Evolutionary conservation across 2,888 invertebrate species (phyloP), one percentile per base, ranked within the genome.

Genomic region (Dasysyrphus tricinctus): DNA sequence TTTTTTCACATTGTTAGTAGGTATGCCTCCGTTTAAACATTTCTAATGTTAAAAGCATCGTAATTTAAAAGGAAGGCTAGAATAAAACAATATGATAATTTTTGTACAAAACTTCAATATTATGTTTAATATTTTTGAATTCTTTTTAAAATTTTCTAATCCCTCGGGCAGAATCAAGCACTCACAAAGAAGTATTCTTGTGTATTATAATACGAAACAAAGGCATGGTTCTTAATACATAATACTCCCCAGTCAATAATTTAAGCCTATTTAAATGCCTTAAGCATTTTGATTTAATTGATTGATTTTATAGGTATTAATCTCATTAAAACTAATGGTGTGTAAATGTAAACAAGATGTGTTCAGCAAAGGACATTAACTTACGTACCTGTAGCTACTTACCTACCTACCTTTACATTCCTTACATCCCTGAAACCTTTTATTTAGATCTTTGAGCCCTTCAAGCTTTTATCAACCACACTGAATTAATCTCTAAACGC

Each of bases 401-500:
- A 54, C 14, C 5, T 6, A 5, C 3, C 24, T 24, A 24, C 24
- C 24, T 24, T 24, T 24, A 24, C 24, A 24, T 24, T 24, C 24
- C 24, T 24, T 24, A 24, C 3, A 24, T 24, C 1, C 5, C 9
- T 6, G n/a, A 29, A 3, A 32, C 7, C 2, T 32, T 47, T 44
- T 9, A 44, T 8, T 61, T 29, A 7, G 14, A 42, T 61, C 7
- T 24, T 14, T 61, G 24, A 61, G 7, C 42, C 9, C 5, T 12
- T 42, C 24, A 42, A 24, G 24, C 14, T 12, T 61, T 61, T 39
- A 7, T 24, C 39, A 39, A 59, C 19, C 39, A 51, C 2, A 61
- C 14, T 14, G 1, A 61, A 61, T 39, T 61, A 61, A 42, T 61
- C 61, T 59, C 8, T 24, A 8, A 39, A 61, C 12, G 61, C 14